Percentiles rank a stretch among this genome's conserved stretches.
phyloP scores from a whole-genome alignment of 2,113 vertebrate species.

The Chaetops frenatus region DNA sequence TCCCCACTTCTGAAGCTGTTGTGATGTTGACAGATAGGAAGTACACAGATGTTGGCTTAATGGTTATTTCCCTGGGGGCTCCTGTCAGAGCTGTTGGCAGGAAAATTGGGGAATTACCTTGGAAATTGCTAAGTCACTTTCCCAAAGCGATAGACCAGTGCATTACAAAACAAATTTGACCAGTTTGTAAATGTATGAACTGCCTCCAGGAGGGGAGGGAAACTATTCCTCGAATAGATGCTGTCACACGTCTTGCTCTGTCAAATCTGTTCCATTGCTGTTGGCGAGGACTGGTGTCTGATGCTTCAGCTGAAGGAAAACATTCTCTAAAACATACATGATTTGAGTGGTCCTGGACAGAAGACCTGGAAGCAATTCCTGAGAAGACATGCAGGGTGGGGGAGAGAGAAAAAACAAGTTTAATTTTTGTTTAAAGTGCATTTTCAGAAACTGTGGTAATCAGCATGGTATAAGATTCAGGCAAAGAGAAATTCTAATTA shows the following conservation, averaged over 20 bases:
- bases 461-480: not conserved
- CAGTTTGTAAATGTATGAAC: not conserved
- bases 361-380: not conserved
- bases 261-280: not conserved
- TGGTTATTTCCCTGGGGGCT: not conserved
- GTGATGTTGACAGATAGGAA: slow-evolving; percentile 20
- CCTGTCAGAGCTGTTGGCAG: not conserved
- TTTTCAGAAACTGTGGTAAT: not conserved
- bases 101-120: slow-evolving; percentile 8
- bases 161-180: not conserved
- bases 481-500: not conserved
- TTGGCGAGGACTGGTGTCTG: not conserved
- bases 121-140: slow-evolving; percentile 26
- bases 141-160: not conserved
- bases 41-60: slow-evolving; percentile 46
- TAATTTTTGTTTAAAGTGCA: not conserved
- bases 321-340: not conserved
- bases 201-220: not conserved
- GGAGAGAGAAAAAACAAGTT: not conserved
- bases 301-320: not conserved
- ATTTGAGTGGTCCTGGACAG: not conserved
- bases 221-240: not conserved
- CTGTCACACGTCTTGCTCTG: not conserved
- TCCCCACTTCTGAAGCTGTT: not conserved
- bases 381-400: not conserved